Evolutionary conservation across 2,888 invertebrate genomes (phyloP), one percentile per base, ranked within the genome.

Genomic region (Liodrosophila aerea): DNA sequence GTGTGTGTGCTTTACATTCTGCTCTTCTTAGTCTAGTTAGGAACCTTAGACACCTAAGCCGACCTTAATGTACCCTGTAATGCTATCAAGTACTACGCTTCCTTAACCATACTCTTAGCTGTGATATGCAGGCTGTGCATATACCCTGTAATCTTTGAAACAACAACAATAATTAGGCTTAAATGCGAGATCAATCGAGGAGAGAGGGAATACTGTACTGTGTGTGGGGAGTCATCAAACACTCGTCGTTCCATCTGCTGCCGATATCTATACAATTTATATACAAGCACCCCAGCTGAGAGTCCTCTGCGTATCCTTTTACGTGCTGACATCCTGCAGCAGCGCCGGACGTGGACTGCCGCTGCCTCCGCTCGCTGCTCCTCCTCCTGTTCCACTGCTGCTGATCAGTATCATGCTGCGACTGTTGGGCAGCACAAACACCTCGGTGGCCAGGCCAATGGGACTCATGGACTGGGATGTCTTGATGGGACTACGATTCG

Each of bases 401-500:
- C 78, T 84, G 37, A 90, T 83, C 16, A 88, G 63, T 64, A 88
- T 88, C 86, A 90, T 82, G 74, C 90, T 90, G 45, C 88, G 86
- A 62, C 90, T 90, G 60, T 88, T 90, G 53, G 90, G 88, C 41
- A 90, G 73, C 8, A 87, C 76, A 44, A 86, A 85, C 5, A 85
- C 76, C 51, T 87, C 85, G 15, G 76, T 80, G 18, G 86, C 70
- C 50, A 87, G 56, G 7, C 81, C 85, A 5, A 85, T 64, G 37
- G 90, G 90, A 56, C 89, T 89, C 82, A 90, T 81, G 3, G 90
- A 90, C 49, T 89, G 90, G 15, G 90, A 90, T 18, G 88, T 86
- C 63, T 89, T 89, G 33, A 90, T 89, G 46, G 87, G 87, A 59
- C 87, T 87, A 11, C 86, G 85, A 53, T 87, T 84, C 1, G 86